Evolutionary conservation across 2,888 invertebrate species (phyloP).

Genomic region (Ernsta delagoae): DNA sequence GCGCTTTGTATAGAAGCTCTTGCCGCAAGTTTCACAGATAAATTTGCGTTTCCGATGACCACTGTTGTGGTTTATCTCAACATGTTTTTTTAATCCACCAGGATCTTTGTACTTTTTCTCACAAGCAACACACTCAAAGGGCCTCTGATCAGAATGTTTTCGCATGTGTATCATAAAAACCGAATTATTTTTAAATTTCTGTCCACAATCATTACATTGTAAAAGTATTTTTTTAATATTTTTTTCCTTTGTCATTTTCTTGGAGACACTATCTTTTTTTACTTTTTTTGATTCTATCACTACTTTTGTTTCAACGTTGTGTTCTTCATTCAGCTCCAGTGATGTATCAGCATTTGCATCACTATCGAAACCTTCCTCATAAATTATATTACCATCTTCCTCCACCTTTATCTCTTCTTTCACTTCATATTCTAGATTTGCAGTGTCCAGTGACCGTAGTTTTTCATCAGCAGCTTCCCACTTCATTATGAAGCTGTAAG

Average conservation of each 20-base stretch:
- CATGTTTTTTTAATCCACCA: conserved; percentile 63
- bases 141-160: conserved; percentile 62
- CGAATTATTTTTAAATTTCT: conserved; percentile 57
- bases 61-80: conserved; percentile 57
- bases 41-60: conserved; percentile 56
- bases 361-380: not conserved
- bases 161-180: conserved; percentile 60
- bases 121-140: conserved; percentile 60
- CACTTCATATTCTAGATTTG: not conserved
- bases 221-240: not conserved
- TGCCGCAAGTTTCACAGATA: conserved; percentile 73
- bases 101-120: conserved; percentile 65
- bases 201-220: conserved; percentile 58
- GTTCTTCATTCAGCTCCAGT: conserved; percentile 13
- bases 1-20: conserved; percentile 64
- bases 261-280: conserved; percentile 2
- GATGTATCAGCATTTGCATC: not conserved
- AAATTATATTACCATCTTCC: conserved; percentile 16
- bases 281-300: not conserved
- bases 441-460: conserved; percentile 48
- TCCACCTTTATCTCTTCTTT: conserved; percentile 52
- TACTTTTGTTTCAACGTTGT: not conserved
- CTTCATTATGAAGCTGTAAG: conserved; percentile 62
- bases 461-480: conserved; percentile 64
- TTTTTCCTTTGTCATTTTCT: conserved; percentile 35